These are phyloP conservation scores for Seladonia tumulorum DNA, from an alignment of 2,888 invertebrate species.

Conservation along the genomic window DNA sequence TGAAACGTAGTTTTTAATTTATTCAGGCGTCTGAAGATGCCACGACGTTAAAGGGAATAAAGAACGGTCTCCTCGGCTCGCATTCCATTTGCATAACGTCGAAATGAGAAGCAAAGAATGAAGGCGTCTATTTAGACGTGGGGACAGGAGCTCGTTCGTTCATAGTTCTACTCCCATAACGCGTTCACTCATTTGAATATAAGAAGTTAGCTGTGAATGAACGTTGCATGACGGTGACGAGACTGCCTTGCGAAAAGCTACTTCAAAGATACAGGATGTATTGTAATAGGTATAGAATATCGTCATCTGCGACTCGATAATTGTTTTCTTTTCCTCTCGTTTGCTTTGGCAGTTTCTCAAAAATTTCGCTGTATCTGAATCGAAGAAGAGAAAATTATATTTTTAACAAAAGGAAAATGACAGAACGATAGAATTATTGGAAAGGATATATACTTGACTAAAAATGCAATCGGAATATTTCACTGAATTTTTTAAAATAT, in stretches of 20 bases:
- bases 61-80: conserved; percentile 58
- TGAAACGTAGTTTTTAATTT: conserved; percentile 54
- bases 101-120: conserved; percentile 77
- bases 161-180: conserved; percentile 72
- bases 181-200: conserved; percentile 78
- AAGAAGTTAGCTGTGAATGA: conserved; percentile 65
- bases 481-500: neutral
- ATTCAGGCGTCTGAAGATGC: conserved; percentile 50
- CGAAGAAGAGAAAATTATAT: neutral
- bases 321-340: neutral
- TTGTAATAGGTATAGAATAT: neutral
- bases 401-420: neutral
- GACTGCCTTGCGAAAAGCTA: conserved; percentile 3
- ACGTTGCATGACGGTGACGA: conserved; percentile 14
- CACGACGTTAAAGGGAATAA: conserved; percentile 54
- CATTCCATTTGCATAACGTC: conserved; percentile 78
- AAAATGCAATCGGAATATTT: neutral
- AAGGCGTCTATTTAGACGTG: conserved; percentile 74
- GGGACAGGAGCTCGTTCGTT: conserved; percentile 70
- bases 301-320: neutral
- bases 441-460: neutral
- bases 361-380: neutral
- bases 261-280: neutral
- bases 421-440: neutral
- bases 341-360: neutral